These are phyloP conservation scores for Tyria jacobaeae DNA, from an alignment of 2,888 invertebrate species.

Conservation along the genomic window DNA sequence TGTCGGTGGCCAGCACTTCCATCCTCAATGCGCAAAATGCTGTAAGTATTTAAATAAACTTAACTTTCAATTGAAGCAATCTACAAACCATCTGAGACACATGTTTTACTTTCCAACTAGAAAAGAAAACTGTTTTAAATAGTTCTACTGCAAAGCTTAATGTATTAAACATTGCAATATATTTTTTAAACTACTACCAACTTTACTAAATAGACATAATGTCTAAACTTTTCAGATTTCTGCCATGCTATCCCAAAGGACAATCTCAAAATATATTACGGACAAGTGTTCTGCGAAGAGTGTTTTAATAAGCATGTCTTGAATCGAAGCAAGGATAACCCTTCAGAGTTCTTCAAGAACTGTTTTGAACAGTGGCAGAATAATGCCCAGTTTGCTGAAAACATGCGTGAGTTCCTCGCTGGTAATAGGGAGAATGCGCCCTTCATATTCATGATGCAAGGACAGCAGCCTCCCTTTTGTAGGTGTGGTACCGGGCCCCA, in stretches of 20 bases:
- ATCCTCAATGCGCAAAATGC: slow-evolving; percentile 74
- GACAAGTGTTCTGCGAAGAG: slow-evolving; percentile 79
- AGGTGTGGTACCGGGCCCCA: slow-evolving; percentile 65
- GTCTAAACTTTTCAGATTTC: slow-evolving; percentile 55
- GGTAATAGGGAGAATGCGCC: slow-evolving; percentile 64
- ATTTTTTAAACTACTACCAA: too few relatives aligned
- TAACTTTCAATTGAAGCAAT: too few relatives aligned
- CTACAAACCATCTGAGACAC: too few relatives aligned
- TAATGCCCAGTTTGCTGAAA: slow-evolving; percentile 68
- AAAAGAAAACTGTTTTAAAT: too few relatives aligned
- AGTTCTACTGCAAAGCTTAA: too few relatives aligned
- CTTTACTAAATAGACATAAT: neutral
- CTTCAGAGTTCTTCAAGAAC: slow-evolving; percentile 75
- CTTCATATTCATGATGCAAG: slow-evolving; percentile 75
- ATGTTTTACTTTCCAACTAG: too few relatives aligned
- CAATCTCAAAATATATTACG: slow-evolving; percentile 77
- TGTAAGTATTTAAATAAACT: slow-evolving; percentile 59
- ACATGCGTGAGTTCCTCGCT: slow-evolving; percentile 73
- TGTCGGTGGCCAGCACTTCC: slow-evolving; percentile 75
- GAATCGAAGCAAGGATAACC: slow-evolving; percentile 68
- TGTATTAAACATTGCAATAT: too few relatives aligned
- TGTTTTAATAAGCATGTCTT: slow-evolving; percentile 75
- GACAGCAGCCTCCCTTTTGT: slow-evolving; percentile 67
- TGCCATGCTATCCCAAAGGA: slow-evolving; percentile 70
- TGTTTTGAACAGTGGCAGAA: slow-evolving; percentile 81